phyloP scores from a whole-genome alignment of 2,113 vertebrate genomes.

The Dolichotis patagonum region DNA sequence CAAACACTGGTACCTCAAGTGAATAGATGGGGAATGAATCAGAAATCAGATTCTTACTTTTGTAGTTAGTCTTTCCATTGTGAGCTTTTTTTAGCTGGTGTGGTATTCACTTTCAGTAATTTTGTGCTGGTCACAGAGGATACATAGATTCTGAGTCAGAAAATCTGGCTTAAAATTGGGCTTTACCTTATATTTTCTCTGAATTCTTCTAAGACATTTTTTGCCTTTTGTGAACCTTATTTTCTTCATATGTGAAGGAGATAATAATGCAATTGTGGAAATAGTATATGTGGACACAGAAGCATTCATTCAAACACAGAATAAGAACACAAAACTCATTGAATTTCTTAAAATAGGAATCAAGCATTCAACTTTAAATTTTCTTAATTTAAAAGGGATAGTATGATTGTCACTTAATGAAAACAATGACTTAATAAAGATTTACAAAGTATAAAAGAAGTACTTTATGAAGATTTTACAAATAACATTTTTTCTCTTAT shows the following conservation, averaged over 20 bases:
- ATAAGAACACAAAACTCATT: not conserved
- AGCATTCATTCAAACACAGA: not conserved
- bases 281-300: not conserved
- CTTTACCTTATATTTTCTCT: not conserved
- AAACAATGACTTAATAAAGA: not conserved
- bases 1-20: not conserved
- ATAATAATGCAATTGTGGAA: not conserved
- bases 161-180: not conserved
- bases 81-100: not conserved
- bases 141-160: not conserved
- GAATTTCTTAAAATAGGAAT: slow-evolving; percentile 35
- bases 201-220: not conserved
- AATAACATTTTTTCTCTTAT: not conserved
- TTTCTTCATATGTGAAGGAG: not conserved
- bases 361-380: not conserved
- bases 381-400: not conserved
- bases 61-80: not conserved
- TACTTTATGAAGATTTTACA: not conserved
- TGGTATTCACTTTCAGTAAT: not conserved
- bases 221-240: not conserved
- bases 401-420: not conserved
- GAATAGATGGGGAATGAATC: not conserved
- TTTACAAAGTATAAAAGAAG: not conserved
- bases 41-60: not conserved
- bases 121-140: not conserved